These are phyloP conservation scores for Peromyscus melanophrys DNA, from an alignment of 2,797 vertebrate genomes.

Conservation along the genomic window DNA sequence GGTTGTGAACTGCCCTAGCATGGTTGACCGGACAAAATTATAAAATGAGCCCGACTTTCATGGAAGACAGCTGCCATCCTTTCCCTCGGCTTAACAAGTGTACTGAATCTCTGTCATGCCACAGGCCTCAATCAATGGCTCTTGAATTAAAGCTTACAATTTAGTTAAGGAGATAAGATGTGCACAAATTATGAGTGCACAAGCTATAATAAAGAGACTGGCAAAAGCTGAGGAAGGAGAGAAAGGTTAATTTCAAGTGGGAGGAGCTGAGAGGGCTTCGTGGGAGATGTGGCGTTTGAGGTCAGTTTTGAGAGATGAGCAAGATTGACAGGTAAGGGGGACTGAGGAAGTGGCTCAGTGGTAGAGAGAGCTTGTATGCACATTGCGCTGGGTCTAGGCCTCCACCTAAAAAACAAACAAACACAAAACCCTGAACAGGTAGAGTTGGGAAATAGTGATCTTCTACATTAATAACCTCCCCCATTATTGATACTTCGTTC, in stretches of 20 bases:
- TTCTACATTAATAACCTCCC: neutral
- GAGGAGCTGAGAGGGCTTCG: slow-evolving; percentile 47
- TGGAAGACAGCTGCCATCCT: neutral
- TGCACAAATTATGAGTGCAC: slow-evolving; percentile 63
- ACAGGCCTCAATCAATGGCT: slow-evolving; percentile 50
- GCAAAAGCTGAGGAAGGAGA: slow-evolving; percentile 45
- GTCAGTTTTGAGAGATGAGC: slow-evolving; percentile 60
- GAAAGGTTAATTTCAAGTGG: slow-evolving; percentile 46
- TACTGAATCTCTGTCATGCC: neutral
- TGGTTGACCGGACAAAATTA: neutral
- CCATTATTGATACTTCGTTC: neutral
- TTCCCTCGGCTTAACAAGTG: neutral
- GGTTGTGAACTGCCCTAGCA: neutral
- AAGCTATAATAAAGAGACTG: slow-evolving; percentile 74
- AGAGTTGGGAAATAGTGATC: too few species aligned
- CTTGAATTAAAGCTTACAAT: slow-evolving; percentile 68
- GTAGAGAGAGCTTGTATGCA: neutral
- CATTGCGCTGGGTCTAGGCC: neutral
- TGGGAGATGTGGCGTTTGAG: slow-evolving; percentile 17
- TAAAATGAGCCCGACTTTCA: neutral
- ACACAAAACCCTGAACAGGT: neutral
- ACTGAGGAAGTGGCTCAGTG: neutral
- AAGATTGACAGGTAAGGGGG: neutral
- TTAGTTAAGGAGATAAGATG: slow-evolving; percentile 76
- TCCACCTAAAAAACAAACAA: neutral